phyloP scores from a whole-genome alignment of 2,888 invertebrate genomes.

The Dioctria rufipes region DNA sequence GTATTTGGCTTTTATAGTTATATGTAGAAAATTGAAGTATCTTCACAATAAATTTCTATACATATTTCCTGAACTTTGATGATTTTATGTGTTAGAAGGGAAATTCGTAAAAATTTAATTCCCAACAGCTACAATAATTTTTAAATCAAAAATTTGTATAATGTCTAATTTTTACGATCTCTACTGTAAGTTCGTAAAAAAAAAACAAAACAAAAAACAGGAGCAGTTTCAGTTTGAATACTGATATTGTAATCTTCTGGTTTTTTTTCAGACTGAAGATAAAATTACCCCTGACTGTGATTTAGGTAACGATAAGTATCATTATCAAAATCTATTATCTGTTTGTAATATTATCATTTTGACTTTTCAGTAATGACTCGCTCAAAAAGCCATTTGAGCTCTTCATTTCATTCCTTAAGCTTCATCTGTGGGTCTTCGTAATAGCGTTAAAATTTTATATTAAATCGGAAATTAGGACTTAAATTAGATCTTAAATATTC shows the following conservation, averaged over 20 bases:
- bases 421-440: not conserved
- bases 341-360: slow-evolving; percentile 66
- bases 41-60: no score
- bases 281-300: slow-evolving; percentile 58
- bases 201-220: not conserved
- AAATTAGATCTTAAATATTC: not conserved
- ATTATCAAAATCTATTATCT: slow-evolving; percentile 71
- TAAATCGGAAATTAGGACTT: not conserved
- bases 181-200: no score
- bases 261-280: slow-evolving; percentile 55
- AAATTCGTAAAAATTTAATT: no score
- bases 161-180: no score
- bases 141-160: no score
- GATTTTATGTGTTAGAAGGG: no score
- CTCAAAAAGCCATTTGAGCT: not conserved
- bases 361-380: slow-evolving; percentile 10
- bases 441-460: not conserved
- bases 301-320: slow-evolving; percentile 68
- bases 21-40: no score
- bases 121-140: no score
- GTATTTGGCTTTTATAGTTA: no score
- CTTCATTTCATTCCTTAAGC: slow-evolving; percentile 29
- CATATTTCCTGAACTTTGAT: no score
- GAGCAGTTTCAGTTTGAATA: slow-evolving; percentile 16
- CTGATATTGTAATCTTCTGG: slow-evolving; percentile 41